Percentiles rank a stretch among this genome's conserved stretches.
These are phyloP conservation scores for Lepidothrix coronata DNA, from an alignment of 2,113 vertebrate species.

Conservation along the genomic window DNA sequence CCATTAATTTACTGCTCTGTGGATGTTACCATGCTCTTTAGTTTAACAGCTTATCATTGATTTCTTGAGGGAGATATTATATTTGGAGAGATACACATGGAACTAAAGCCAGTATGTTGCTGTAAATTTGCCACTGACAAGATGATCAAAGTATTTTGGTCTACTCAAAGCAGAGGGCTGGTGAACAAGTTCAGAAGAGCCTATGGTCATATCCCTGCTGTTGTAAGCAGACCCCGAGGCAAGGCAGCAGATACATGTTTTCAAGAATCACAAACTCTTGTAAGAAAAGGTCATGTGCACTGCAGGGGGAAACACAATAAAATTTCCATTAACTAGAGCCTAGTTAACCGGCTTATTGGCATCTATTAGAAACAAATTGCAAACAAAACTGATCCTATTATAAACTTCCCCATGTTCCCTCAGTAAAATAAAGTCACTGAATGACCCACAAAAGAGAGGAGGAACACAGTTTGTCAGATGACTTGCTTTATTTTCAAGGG, in stretches of 20 bases:
- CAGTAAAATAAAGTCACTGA: slow-evolving; percentile 69
- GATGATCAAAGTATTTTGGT: slow-evolving; percentile 78
- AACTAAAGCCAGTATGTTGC: slow-evolving; percentile 73
- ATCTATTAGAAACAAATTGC: slow-evolving; percentile 93
- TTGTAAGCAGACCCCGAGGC: slow-evolving; percentile 60
- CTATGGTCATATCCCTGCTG: slow-evolving; percentile 57
- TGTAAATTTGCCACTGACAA: slow-evolving; percentile 84
- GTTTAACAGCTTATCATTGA: slow-evolving; percentile 88
- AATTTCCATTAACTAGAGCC: slow-evolving; percentile 98
- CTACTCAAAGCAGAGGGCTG: slow-evolving; percentile 56
- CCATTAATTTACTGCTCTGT: slow-evolving; percentile 88
- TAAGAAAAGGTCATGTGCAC: slow-evolving; percentile 90
- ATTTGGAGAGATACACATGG: slow-evolving; percentile 84
- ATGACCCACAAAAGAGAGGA: slow-evolving; percentile 63
- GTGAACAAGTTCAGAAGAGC: slow-evolving; percentile 67
- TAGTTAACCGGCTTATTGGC: slow-evolving; percentile 93
- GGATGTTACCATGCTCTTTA: slow-evolving; percentile 87
- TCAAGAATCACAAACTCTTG: slow-evolving; percentile 82
- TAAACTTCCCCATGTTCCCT: slow-evolving; percentile 82
- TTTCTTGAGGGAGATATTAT: slow-evolving; percentile 84
- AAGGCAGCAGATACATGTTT: slow-evolving; percentile 83
- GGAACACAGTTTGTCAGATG: slow-evolving; percentile 64
- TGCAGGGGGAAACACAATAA: slow-evolving; percentile 87
- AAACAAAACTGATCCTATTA: slow-evolving; percentile 91
- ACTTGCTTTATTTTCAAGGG: slow-evolving; percentile 66